Evolutionary conservation across 1,140 invertebrate species (phyloP).

Genomic region (Planococcus citri): DNA sequence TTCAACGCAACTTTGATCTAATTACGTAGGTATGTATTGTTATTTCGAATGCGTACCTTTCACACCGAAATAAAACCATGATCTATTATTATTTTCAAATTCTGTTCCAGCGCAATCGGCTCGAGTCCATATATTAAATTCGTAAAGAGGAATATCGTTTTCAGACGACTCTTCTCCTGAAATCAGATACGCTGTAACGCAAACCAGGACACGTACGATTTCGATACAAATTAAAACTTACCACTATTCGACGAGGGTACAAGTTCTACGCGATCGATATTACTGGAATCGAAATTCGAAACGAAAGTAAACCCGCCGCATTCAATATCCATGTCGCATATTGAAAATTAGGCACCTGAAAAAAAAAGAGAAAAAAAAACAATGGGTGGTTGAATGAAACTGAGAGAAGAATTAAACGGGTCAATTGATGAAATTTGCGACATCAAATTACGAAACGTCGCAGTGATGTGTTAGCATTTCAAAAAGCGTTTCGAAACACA

Average conservation of each 20-base stretch:
- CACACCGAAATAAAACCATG: constrained; percentile 91
- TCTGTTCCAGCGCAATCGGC: constrained; percentile 77
- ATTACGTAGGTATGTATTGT: background rate
- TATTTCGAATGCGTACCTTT: constrained; percentile 36
- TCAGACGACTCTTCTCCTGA: constrained; percentile 34
- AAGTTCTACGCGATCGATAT: constrained; percentile 62
- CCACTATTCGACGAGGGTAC: constrained; percentile 33
- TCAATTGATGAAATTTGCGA: too few relatives aligned
- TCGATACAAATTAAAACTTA: background rate
- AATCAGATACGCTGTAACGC: constrained; percentile 10
- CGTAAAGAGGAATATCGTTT: constrained; percentile 42
- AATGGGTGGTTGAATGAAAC: too few relatives aligned
- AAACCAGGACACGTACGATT: background rate
- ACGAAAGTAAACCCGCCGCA: constrained; percentile 57
- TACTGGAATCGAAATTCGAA: constrained; percentile 77
- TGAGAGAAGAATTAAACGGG: too few relatives aligned
- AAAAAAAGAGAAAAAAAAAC: too few relatives aligned
- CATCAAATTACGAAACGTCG: too few relatives aligned
- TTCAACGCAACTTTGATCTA: background rate
- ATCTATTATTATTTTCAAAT: constrained; percentile 80
- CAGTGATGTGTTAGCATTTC: too few relatives aligned
- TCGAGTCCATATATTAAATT: constrained; percentile 82
- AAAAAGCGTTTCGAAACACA: too few relatives aligned
- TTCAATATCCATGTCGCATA: constrained; percentile 32
- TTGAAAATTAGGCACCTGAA: too few relatives aligned